Base-by-base conservation (phyloP, 2,797 vertebrate species). In the Melanotaenia nigrans region DNA sequence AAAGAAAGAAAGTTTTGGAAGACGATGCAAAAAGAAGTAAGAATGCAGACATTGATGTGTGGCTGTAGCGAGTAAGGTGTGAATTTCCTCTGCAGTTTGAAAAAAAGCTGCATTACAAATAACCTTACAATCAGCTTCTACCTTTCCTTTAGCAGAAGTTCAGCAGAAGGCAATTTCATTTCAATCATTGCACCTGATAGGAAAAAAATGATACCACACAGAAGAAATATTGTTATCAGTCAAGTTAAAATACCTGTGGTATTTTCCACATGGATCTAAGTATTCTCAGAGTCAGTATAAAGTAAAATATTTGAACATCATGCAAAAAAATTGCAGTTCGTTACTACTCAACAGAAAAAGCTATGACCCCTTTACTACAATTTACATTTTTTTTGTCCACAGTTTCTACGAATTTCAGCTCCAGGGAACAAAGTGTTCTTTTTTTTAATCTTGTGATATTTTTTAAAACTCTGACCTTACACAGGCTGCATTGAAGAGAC, bases 21-120 rank as follows among this genome's bases (percentile, higher is more conserved):
- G 2, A 35, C 24, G 36, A 0, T 32, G 5, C 9, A 62, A 24
- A 68, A n/a, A 51, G 40, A 75, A 64, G 22, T 1, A 57, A 25
- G n/a, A 62, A 14, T 40, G 38, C 38, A 40, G 38, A 14, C 13
- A 40, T 5, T 40, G 38, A 40, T 40, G 79, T 60, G 68, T 68
- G 67, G 76, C 78, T 65, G 53, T 36, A 58, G 71, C 73, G 68
- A 75, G 79, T 53, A 70, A 20, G 55, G 64, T 6, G 47, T 70
- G 85, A 88, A 90, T 89, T 84, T 61, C 83, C 73, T 69, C 56
- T 51, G 64, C 59, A 53, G 71, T 76, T 78, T 78, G 68, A 80
- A 60, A 90, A 90, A 65, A 72, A 38, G 36, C 35, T 54, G 70
- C 54, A 65, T 71, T 76, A 73, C 56, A 79, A 73, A 87, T 66